These are phyloP conservation scores for Caenorhabditis angaria DNA, from an alignment of 2,888 invertebrate genomes.

Conservation along the genomic window DNA sequence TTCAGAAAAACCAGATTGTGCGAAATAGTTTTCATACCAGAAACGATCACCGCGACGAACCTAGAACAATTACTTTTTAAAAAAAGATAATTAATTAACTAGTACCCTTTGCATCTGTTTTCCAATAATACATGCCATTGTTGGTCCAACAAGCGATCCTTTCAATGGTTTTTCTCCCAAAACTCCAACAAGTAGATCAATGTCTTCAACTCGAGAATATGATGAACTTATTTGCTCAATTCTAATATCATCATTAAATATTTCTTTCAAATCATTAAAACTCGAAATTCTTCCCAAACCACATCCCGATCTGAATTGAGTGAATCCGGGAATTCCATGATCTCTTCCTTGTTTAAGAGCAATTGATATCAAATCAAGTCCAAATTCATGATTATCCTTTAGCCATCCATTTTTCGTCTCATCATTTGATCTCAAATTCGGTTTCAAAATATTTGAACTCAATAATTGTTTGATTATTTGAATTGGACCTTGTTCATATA, in stretches of 20 bases:
- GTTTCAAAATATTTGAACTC: constrained; percentile 48
- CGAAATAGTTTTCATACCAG: constrained; percentile 73
- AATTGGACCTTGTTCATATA: constrained; percentile 66
- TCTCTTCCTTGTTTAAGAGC: constrained; percentile 71
- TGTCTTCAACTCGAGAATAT: constrained; percentile 66
- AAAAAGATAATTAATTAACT: background rate
- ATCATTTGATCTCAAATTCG: constrained; percentile 54
- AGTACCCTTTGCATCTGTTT: constrained; percentile 71
- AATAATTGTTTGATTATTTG: constrained; percentile 55
- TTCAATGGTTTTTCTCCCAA: constrained; percentile 70
- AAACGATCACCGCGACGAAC: constrained; percentile 68
- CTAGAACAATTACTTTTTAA: constrained; percentile 15
- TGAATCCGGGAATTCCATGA: constrained; percentile 70
- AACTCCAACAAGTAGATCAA: constrained; percentile 70
- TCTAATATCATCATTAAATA: constrained; percentile 53
- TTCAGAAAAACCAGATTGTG: constrained; percentile 62
- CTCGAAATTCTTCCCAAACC: constrained; percentile 64
- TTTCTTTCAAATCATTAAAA: constrained; percentile 59
- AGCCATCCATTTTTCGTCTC: constrained; percentile 54
- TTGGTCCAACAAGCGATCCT: constrained; percentile 69
- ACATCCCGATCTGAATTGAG: constrained; percentile 63
- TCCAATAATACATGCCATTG: constrained; percentile 69
- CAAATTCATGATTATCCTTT: constrained; percentile 56
- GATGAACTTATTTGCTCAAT: constrained; percentile 52
- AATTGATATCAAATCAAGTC: constrained; percentile 68